Base-by-base conservation (phyloP, 2,113 vertebrate species). In the Cynoglossus semilaevis region DNA sequence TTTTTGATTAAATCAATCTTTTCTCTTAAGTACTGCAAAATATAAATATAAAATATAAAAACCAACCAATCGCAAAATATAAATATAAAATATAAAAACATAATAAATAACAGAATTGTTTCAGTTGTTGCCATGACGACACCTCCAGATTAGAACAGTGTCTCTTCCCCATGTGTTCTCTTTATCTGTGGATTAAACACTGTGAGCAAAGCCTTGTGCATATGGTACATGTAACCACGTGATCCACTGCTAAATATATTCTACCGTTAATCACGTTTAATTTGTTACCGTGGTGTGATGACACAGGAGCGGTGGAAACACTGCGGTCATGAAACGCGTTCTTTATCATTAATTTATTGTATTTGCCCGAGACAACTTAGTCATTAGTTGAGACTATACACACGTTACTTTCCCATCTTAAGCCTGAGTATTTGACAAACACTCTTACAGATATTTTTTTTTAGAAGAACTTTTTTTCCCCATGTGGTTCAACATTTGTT, bases 381-480 rank as follows among this genome's bases (percentile, higher is more conserved):
- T 70, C 37, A 78, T 80, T 69, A 84, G 70, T 73, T 83, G 75
- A 85, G 76, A 84, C 75, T 81, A 78, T 82, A 87, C 81, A 88
- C 80, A 82, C 65, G 76, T 76, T 59, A 49, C 63, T 70, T 73
- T 71, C 71, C 79, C 69, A 67, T 63, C 69, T 65, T 76, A 68
- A 83, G 84, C 83, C 83, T 80, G 82, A 86, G 80, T 78, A 62
- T 81, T 74, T 61, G 38, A 74, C 62, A 76, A 79, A 79, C 76
- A 65, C 65, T 66, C 40, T 45, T 67, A 78, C 18, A 57, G 43
- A 55, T 50, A 66, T 71, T 37, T 57, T 29, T 71, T 37, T 57
- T 29, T 38, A 50, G 63, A 65, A 74, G 50, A 50, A 52, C 72
- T 74, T 63, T 61, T 63, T 61, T 46, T 10, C n/a, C n/a, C n/a